Evolutionary conservation across 2,797 vertebrate genomes (phyloP), one percentile per base, ranked within the genome.

Genomic region (Cossypha caffra): DNA sequence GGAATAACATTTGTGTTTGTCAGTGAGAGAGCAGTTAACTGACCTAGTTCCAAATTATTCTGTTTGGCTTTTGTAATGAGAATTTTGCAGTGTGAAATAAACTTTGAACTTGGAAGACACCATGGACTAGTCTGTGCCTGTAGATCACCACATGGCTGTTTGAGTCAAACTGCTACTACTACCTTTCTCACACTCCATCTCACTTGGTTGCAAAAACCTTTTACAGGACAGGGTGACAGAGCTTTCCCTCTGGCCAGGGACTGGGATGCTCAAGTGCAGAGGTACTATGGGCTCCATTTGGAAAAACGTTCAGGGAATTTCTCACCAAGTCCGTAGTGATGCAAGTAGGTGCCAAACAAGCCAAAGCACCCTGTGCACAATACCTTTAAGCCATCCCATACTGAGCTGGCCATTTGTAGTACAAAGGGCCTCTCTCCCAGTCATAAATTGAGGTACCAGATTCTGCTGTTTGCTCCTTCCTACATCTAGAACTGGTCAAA

Each of bases 61-160:
- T 48, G 19, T 26, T 88, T 42, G 64, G 72, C 64, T 86, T 90
- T 94, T 92, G 67, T 74, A 90, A 92, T 31, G 23, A 76, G 35
- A 76, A 73, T 93, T 93, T 68, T 82, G 75, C 81, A 90, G 86
- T 63, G 69, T 80, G 77, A 94, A 95, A 96, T 97, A 96, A 97
- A 96, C 59, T 68, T 63, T 73, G 29, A 88, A 95, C 79, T 57
- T 37, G 5, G 87, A 86, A 72, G n/a, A 87, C 62, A 50, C 29
- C 35, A 18, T 1, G 20, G 58, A 75, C 40, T 72, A 75, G 31
- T 47, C 55, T 79, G 66, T 18, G 2, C 59, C 68, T 91, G 78
- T 57, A 83, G 72, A 45, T 40, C 48, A 47, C 72, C 83, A 62
- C 0, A 0, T 10, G n/a, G 59, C 63, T 71, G 66, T 72, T 40